Base-by-base conservation (phyloP, 1,140 invertebrate species). In the Macrocentrus cingulum region DNA sequence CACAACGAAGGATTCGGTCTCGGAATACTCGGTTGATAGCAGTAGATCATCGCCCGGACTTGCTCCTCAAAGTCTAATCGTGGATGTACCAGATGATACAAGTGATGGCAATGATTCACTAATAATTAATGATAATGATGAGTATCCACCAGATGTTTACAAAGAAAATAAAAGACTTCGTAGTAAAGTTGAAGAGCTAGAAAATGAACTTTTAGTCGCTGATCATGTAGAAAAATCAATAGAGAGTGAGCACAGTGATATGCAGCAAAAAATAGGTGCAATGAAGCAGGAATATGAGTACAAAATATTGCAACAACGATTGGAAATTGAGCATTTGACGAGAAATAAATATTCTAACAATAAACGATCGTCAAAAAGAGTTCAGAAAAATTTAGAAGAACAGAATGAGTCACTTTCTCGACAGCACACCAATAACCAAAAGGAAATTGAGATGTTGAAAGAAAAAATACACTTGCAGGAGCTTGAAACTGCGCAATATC, bases 101-200 rank as follows among this genome's bases (percentile, higher is more conserved):
- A 18, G 49, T 22, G 45, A 49, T 6, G 20, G 37, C n/a, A 23
- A 45, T 8, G 42, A 32, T 23, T 46, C 37, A 19, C 13, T 54
- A 15, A 20, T 23, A 5, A 36, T 19, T 1, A 9, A 11, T 34
- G 25, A 51, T 8, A 15, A 25, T 16, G n/a, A n/a, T n/a, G n/a
- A n/a, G n/a, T n/a, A 23, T 9, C 13, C 25, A n/a, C 11, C 37
- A 20, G 51, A 60, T 56, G 39, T 61, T 22, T 55, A 66, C 49
- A 61, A 58, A 25, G 69, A 77, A 62, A 75, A 72, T 64, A 50
- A 64, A 22, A 46, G 84, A 50, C 67, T 87, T 19, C 77, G 77
- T 62, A 84, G 80, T 70, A 85, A 87, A 72, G 75, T 86, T 7
- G 69, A 80, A 25, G 82, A 79, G 16, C 70, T 85, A 2, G 84